These are phyloP conservation scores for Watsonalla binaria DNA, from an alignment of 2,888 invertebrate genomes.

Conservation along the genomic window DNA sequence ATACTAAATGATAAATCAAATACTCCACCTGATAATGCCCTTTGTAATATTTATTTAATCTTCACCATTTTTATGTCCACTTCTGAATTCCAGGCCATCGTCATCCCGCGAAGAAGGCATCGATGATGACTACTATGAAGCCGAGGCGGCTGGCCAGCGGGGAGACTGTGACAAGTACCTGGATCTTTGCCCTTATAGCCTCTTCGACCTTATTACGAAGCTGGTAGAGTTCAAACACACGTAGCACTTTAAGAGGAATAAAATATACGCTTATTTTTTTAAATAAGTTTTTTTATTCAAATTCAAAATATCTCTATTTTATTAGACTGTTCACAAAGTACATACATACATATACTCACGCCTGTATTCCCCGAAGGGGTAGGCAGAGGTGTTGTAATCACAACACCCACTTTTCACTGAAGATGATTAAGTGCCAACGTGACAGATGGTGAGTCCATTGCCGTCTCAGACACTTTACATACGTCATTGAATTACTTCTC, in stretches of 20 bases:
- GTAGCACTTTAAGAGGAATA: slow-evolving; percentile 10
- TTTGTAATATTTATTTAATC: slow-evolving; percentile 2
- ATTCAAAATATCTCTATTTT: too few relatives aligned
- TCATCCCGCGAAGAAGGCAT: slow-evolving; percentile 78
- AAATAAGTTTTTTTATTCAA: too few relatives aligned
- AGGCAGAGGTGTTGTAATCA: too few relatives aligned
- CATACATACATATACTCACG: too few relatives aligned
- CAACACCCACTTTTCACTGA: too few relatives aligned
- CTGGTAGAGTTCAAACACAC: slow-evolving; percentile 51
- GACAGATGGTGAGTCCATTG: too few relatives aligned
- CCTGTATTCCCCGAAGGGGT: too few relatives aligned
- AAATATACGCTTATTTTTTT: not conserved
- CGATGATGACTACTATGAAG: slow-evolving; percentile 75
- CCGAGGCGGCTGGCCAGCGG: slow-evolving; percentile 74
- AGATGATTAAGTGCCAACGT: too few relatives aligned
- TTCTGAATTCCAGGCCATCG: slow-evolving; percentile 72
- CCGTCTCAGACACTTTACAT: too few relatives aligned
- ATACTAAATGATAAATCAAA: too few relatives aligned
- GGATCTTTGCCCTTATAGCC: slow-evolving; percentile 77
- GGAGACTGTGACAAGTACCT: slow-evolving; percentile 78
- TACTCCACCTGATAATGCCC: slow-evolving; percentile 2
- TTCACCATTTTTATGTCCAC: not conserved
- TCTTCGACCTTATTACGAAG: slow-evolving; percentile 79
- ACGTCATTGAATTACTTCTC: too few relatives aligned
- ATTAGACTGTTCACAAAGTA: too few relatives aligned